Percentiles rank a stretch among this genome's conserved stretches.
These are phyloP conservation scores for Drosophila formosana DNA, from an alignment of 2,888 invertebrate genomes.

Conservation along the genomic window DNA sequence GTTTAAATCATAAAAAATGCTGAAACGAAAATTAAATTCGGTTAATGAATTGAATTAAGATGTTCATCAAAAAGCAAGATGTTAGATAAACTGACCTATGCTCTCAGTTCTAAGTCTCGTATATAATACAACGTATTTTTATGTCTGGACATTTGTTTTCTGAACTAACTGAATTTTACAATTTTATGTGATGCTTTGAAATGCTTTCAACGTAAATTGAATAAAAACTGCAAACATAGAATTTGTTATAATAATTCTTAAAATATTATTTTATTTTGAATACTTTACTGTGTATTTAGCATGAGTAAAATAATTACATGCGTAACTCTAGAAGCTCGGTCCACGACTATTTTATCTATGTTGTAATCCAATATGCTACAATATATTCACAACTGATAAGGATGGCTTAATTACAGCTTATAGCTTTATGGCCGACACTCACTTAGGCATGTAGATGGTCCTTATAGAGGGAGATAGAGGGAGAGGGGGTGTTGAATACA, in stretches of 20 bases:
- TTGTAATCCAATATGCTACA: constrained; percentile 60
- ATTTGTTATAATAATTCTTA: no score
- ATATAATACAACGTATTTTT: background rate
- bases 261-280: no score
- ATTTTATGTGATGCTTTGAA: no score
- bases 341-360: constrained; percentile 22
- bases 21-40: constrained; percentile 6
- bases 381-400: constrained; percentile 57
- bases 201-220: no score
- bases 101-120: background rate
- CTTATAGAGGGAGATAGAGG: background rate
- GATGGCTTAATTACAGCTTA: constrained; percentile 63
- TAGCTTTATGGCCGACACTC: constrained; percentile 55
- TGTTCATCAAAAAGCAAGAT: constrained; percentile 16
- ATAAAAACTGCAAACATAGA: no score
- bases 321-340: background rate
- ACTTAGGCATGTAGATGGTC: constrained; percentile 50
- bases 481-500: background rate
- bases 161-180: no score
- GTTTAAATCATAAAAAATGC: constrained; percentile 15
- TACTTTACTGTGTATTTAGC: no score
- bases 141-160: background rate
- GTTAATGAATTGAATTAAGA: constrained; percentile 21
- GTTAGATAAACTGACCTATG: constrained; percentile 1
- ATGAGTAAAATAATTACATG: background rate